Conservation (phyloP, 2,888 invertebrate species). For the Cheilosia soror region DNA sequence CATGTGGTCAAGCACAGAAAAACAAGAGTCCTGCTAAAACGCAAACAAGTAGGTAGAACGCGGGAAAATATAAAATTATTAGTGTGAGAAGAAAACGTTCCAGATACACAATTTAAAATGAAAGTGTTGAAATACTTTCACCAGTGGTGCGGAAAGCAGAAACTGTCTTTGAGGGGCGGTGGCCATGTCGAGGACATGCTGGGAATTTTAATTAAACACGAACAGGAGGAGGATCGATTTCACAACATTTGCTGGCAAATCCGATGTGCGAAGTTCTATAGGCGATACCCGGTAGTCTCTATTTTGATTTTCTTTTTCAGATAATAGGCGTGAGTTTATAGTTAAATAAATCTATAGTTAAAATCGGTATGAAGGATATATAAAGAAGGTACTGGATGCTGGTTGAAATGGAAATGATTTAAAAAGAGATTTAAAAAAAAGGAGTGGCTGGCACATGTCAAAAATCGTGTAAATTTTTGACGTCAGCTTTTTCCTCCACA, state of each 20-base stretch:
- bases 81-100: constrained; percentile 1
- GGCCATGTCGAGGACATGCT: constrained; percentile 24
- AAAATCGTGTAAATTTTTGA: too few relatives aligned
- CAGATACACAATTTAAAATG: constrained; percentile 24
- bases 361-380: too few relatives aligned
- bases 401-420: too few relatives aligned
- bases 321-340: too few relatives aligned
- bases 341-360: too few relatives aligned
- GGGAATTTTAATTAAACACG: constrained; percentile 39
- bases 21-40: background rate
- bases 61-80: constrained; percentile 3
- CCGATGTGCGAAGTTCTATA: background rate
- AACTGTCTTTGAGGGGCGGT: constrained; percentile 10
- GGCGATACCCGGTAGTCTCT: background rate
- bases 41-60: constrained; percentile 21
- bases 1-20: constrained; percentile 10
- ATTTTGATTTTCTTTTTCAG: background rate
- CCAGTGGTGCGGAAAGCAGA: background rate
- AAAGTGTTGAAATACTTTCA: constrained; percentile 25
- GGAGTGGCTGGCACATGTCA: too few relatives aligned
- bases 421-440: too few relatives aligned
- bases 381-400: too few relatives aligned
- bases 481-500: too few relatives aligned
- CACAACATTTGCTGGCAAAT: background rate
- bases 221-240: constrained; percentile 27